Evolutionary conservation across 2,113 vertebrate genomes (phyloP).

Genomic region (Rhombomys opimus): DNA sequence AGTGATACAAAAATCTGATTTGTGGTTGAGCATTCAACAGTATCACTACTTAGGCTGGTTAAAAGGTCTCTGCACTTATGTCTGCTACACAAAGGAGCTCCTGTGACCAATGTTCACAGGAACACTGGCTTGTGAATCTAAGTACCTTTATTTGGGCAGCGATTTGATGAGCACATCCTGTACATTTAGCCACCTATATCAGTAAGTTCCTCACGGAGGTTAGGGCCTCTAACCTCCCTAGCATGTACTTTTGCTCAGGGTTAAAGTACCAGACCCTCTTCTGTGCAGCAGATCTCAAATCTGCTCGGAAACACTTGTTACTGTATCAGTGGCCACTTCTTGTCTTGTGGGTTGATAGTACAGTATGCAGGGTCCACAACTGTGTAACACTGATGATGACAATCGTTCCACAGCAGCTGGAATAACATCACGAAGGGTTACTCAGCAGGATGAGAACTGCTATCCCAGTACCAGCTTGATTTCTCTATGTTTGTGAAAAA

Average conservation of each 20-base stretch:
- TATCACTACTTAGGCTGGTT: not conserved
- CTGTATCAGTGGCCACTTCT: not conserved
- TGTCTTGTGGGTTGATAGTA: not conserved
- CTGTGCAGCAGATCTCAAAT: not conserved
- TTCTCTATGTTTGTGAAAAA: not conserved
- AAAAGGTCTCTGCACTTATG: not conserved
- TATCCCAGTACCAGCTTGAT: not conserved
- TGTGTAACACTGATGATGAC: not conserved
- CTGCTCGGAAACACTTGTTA: no score
- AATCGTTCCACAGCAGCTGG: no score
- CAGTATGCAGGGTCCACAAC: not conserved
- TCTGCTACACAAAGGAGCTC: not conserved
- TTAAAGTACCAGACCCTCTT: not conserved
- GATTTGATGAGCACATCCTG: not conserved
- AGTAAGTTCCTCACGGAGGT: not conserved
- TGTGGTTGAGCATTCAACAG: no score
- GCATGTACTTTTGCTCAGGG: not conserved
- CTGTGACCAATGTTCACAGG: not conserved
- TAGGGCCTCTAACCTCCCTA: not conserved
- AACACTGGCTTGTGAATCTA: not conserved
- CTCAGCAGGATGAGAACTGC: not conserved
- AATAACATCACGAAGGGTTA: not conserved
- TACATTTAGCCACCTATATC: not conserved
- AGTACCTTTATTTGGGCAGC: not conserved
- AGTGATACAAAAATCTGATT: not conserved